Percentiles rank a stretch among this genome's conserved stretches.
Conservation (phyloP, 2,888 invertebrate species). For the Oscheius sp. region DNA sequence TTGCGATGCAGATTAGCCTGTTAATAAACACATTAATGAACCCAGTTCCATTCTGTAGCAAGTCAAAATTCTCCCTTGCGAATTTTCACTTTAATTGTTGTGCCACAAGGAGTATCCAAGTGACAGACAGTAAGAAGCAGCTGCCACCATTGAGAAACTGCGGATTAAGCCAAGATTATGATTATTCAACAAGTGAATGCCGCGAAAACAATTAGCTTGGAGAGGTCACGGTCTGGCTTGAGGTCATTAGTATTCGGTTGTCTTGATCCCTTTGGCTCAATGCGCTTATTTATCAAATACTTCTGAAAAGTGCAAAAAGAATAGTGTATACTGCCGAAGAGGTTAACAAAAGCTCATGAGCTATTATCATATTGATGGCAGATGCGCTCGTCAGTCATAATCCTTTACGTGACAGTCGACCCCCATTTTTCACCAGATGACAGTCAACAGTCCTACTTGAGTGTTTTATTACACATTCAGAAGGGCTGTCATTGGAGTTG, state of each 20-base stretch:
- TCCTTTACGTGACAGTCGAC: conserved; percentile 23
- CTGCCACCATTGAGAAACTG: conserved; percentile 28
- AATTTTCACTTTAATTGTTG: conserved; percentile 17
- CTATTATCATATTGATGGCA: conserved; percentile 14
- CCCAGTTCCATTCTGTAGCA: background rate
- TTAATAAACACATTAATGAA: background rate
- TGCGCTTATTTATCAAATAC: too few relatives aligned
- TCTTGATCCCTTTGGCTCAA: too few relatives aligned
- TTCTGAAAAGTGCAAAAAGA: too few relatives aligned
- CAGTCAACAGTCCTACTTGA: background rate
- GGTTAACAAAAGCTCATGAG: background rate
- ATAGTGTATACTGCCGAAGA: too few relatives aligned
- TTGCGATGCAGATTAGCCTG: background rate
- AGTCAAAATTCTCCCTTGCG: background rate
- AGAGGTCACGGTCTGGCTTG: conserved; percentile 8
- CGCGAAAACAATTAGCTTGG: conserved; percentile 31
- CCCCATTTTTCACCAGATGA: conserved; percentile 26
- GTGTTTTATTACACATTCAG: conserved; percentile 3
- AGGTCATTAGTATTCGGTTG: too few relatives aligned
- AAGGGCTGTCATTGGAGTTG: conserved; percentile 17
- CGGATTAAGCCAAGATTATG: conserved; percentile 31
- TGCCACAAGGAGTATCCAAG: conserved; percentile 14
- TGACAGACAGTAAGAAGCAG: conserved; percentile 32
- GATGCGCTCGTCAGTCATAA: conserved; percentile 33
- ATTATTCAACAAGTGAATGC: conserved; percentile 27